Conservation (phyloP, 92 coral and sea anemone species). For the Bergia puertoricense region DNA sequence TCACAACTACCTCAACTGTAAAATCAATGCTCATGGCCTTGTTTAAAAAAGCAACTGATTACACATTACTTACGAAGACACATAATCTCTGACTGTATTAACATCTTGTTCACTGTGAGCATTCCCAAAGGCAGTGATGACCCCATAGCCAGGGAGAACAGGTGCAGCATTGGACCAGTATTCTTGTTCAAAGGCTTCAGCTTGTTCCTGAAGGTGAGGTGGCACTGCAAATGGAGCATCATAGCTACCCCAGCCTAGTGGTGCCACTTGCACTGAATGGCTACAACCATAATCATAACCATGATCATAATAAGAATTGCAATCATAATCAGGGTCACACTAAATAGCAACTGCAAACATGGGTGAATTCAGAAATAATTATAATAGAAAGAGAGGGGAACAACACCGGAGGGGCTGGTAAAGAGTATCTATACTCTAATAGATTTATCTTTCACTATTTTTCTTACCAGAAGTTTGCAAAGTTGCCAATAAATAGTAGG, state of each 20-base stretch:
- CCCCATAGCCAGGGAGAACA: background rate
- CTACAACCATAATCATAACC: slow-evolving; percentile 23
- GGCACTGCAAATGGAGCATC: slow-evolving; percentile 88
- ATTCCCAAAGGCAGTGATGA: slow-evolving; percentile 12
- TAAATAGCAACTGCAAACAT: too few species aligned
- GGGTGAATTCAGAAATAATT: background rate
- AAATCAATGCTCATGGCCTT: too few species aligned
- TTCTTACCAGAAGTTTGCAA: too few species aligned
- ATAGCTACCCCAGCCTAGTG: slow-evolving; percentile 78
- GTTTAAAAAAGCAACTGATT: background rate
- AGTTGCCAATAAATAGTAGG: too few species aligned
- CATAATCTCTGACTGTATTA: slow-evolving; percentile 63
- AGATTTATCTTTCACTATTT: too few species aligned
- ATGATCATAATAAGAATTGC: too few species aligned
- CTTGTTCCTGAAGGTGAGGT: slow-evolving; percentile 69
- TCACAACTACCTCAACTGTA: too few species aligned
- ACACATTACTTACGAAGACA: slow-evolving; percentile 65
- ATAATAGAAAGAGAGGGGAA: background rate
- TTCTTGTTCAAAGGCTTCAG: slow-evolving; percentile 69
- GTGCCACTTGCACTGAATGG: slow-evolving; percentile 47
- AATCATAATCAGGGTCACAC: too few species aligned
- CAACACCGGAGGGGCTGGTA: too few species aligned
- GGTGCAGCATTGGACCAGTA: slow-evolving; percentile 42
- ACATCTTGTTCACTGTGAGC: slow-evolving; percentile 41
- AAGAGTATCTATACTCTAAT: too few species aligned